Conservation (phyloP, 2,797 vertebrate species). For the Sebastes hubbsi region DNA sequence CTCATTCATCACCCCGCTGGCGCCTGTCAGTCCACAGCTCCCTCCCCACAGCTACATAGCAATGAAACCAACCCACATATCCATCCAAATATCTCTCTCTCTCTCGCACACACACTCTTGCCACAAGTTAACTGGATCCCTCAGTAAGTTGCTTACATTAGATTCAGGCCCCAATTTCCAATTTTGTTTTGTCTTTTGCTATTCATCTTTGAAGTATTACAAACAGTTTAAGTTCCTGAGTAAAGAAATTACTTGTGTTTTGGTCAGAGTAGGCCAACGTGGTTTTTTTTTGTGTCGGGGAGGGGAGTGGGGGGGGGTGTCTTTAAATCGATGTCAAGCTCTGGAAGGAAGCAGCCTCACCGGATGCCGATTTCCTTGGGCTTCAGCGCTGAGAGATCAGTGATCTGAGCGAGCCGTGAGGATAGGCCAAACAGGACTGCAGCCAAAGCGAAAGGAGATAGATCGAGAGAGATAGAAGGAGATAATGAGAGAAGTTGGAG, state of each 20-base stretch:
- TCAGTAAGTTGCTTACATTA: background rate
- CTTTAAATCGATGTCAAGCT: constrained; percentile 33
- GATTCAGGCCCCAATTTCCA: background rate
- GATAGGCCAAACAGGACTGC: constrained; percentile 26
- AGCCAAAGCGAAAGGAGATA: constrained; percentile 40
- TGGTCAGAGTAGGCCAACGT: background rate
- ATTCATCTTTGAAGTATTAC: background rate
- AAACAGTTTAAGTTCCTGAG: background rate
- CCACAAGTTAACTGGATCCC: background rate
- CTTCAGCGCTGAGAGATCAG: constrained; percentile 16
- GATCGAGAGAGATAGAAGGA: constrained; percentile 22
- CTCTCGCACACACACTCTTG: background rate
- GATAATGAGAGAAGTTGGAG: constrained; percentile 52
- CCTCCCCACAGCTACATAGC: background rate
- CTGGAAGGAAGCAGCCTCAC: constrained; percentile 35
- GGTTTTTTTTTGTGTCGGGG: background rate
- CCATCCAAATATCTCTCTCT: background rate
- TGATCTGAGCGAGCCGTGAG: constrained; percentile 29
- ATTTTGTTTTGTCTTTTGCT: background rate
- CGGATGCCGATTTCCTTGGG: constrained; percentile 16
- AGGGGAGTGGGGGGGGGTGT: too few species aligned
- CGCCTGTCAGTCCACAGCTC: background rate
- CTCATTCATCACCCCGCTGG: constrained; percentile 28
- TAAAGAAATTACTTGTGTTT: constrained; percentile 2
- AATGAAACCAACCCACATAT: background rate